phyloP scores from a whole-genome alignment of 2,113 vertebrate genomes.

The Lichenostomus cassidix region DNA sequence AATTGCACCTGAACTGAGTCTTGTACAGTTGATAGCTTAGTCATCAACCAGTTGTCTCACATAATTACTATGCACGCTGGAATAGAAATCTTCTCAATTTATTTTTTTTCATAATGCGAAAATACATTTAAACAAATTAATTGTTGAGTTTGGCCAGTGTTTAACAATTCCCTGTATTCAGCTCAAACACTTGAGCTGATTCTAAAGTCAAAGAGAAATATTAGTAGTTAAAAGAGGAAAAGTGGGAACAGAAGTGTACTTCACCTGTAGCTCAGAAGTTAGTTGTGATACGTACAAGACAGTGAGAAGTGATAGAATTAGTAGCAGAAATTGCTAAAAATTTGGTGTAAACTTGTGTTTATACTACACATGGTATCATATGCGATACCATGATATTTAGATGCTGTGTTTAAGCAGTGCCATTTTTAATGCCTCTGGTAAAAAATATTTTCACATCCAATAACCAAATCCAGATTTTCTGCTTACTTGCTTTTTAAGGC shows the following conservation, averaged over 20 bases:
- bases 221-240: neutral
- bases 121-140: neutral
- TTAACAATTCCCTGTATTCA: neutral
- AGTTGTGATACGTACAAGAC: neutral
- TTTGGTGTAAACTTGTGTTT: neutral
- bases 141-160: neutral
- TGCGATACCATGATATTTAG: neutral
- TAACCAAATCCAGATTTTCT: neutral
- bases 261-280: neutral
- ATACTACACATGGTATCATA: neutral
- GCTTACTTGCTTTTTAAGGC: neutral
- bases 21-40: neutral
- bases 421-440: neutral
- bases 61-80: neutral
- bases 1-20: constrained; percentile 16
- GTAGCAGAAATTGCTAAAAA: neutral
- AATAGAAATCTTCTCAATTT: neutral
- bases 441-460: neutral
- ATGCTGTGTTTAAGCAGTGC: neutral
- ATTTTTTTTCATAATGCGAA: neutral
- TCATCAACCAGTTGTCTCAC: constrained; percentile 19
- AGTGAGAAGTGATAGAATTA: neutral
- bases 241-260: neutral
- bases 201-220: neutral
- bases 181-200: neutral